phyloP scores from a whole-genome alignment of 2,113 vertebrate species.

The Hyperopisus bebe region DNA sequence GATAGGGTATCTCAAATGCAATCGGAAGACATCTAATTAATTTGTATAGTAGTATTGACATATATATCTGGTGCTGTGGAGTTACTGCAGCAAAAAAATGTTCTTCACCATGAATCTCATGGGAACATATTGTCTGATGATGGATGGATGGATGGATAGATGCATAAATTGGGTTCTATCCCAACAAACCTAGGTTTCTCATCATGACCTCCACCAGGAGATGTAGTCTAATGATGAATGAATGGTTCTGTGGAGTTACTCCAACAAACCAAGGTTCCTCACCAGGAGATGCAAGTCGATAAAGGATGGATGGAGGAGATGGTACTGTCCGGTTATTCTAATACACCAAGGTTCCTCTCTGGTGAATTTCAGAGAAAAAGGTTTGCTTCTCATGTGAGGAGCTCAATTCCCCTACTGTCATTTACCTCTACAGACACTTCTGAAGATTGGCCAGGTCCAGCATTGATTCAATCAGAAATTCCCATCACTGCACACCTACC shows the following conservation, averaged over 20 bases:
- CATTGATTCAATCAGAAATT: not conserved
- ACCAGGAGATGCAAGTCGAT: not conserved
- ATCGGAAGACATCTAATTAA: not conserved
- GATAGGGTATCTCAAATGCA: not conserved
- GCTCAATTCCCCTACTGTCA: not conserved
- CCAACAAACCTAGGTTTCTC: not conserved
- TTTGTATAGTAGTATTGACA: not conserved
- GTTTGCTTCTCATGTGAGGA: not conserved
- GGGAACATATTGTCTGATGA: not conserved
- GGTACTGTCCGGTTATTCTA: not conserved
- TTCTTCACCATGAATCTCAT: not conserved
- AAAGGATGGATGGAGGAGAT: not conserved
- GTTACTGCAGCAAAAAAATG: not conserved
- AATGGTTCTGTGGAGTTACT: not conserved
- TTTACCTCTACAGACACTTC: not conserved
- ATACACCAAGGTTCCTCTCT: not conserved
- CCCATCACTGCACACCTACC: not conserved
- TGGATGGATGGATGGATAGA: not conserved
- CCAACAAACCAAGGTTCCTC: not conserved
- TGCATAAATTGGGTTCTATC: not conserved
- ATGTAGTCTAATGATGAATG: not conserved
- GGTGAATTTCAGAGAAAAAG: not conserved
- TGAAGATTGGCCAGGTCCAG: not conserved
- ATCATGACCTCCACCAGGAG: not conserved
- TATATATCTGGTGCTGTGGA: not conserved